Percentiles rank a stretch among this genome's conserved stretches.
Evolutionary conservation across 2,888 invertebrate genomes (phyloP).

Genomic region (Netelia inedita): DNA sequence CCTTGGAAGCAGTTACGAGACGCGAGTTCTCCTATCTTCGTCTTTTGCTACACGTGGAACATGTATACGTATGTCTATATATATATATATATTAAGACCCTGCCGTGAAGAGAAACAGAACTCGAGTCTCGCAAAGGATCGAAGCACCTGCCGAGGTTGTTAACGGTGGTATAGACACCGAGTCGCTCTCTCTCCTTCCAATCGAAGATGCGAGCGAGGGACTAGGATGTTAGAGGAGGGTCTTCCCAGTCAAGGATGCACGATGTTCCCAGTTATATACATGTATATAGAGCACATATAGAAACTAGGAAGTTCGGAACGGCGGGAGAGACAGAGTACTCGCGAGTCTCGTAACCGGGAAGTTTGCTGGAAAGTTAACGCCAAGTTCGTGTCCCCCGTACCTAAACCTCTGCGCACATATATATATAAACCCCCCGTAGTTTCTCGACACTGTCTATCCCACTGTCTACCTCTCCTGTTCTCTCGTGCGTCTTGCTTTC

Average conservation of each 20-base stretch:
- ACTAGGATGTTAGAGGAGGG: constrained; percentile 42
- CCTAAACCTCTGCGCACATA: constrained; percentile 3
- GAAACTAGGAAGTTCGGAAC: constrained; percentile 56
- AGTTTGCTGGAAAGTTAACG: constrained; percentile 71
- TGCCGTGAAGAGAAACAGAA: constrained; percentile 29
- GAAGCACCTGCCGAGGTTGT: constrained; percentile 66
- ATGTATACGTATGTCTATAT: neutral
- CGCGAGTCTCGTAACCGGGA: constrained; percentile 69
- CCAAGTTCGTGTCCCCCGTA: constrained; percentile 64
- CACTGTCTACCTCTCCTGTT: constrained; percentile 32
- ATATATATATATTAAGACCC: constrained; percentile 16
- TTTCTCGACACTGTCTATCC: constrained; percentile 48
- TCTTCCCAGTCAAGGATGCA: constrained; percentile 49
- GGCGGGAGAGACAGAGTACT: constrained; percentile 44
- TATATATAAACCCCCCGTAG: constrained; percentile 23
- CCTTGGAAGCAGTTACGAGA: constrained; percentile 29
- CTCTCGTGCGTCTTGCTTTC: constrained; percentile 47
- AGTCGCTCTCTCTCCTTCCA: constrained; percentile 5
- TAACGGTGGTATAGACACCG: constrained; percentile 61
- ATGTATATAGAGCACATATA: constrained; percentile 4
- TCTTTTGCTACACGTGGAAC: neutral
- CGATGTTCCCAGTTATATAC: constrained; percentile 30
- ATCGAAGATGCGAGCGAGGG: constrained; percentile 46
- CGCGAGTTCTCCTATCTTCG: neutral
- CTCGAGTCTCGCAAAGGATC: constrained; percentile 41